Evolutionary conservation across 2,888 invertebrate species (phyloP).

Genomic region (Oscheius sp.): DNA sequence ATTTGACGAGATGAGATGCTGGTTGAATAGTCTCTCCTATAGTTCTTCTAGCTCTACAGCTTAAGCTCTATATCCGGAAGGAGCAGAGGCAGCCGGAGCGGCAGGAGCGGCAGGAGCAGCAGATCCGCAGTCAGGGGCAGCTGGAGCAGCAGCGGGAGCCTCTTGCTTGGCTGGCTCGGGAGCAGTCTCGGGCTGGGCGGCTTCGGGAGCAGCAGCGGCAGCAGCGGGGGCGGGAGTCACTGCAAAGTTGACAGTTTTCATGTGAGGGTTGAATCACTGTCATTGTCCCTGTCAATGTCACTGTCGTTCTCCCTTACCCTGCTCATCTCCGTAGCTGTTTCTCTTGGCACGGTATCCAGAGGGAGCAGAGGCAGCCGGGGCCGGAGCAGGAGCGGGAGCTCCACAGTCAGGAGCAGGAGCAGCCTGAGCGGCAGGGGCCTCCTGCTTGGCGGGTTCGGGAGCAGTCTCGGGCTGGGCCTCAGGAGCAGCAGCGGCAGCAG

Average conservation of each 20-base stretch:
- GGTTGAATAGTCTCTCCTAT: not conserved
- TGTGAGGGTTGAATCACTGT: conserved; percentile 3
- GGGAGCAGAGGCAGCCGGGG: conserved; percentile 6
- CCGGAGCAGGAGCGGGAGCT: not conserved
- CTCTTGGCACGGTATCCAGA: conserved; percentile 51
- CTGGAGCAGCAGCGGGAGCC: conserved; percentile 6
- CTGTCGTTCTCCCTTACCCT: conserved; percentile 33
- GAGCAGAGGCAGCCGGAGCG: conserved; percentile 12
- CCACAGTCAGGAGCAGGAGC: conserved; percentile 8
- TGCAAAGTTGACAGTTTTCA: too few species aligned
- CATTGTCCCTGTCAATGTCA: conserved; percentile 50
- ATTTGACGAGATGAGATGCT: not conserved
- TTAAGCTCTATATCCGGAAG: conserved; percentile 11
- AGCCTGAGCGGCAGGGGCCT: not conserved
- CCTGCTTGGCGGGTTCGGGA: conserved; percentile 20
- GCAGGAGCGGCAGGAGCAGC: conserved; percentile 23
- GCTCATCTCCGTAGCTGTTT: conserved; percentile 56
- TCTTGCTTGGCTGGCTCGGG: conserved; percentile 11
- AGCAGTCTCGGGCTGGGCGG: conserved; percentile 40
- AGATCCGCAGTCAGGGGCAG: not conserved
- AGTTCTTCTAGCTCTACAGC: not conserved
- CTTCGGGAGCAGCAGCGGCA: conserved; percentile 37
- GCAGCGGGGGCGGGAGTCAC: conserved; percentile 41
- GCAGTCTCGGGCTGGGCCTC: conserved; percentile 40
- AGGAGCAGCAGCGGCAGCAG: conserved; percentile 39